Percentiles rank a stretch among this genome's conserved stretches.
phyloP scores from a whole-genome alignment of 1,140 invertebrate genomes.

The Bombus confusus region DNA sequence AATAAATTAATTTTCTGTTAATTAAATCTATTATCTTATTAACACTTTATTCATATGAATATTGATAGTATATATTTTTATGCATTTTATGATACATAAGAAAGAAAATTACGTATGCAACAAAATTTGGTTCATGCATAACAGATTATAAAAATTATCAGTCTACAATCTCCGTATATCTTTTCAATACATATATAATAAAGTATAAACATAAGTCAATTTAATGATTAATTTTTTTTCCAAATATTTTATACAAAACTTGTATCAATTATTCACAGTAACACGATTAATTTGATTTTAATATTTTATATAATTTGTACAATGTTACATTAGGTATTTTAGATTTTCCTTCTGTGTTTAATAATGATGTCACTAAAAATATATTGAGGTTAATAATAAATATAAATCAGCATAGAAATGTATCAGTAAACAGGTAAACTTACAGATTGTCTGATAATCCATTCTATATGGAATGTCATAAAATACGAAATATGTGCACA shows the following conservation, averaged over 20 bases:
- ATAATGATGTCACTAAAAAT: constrained; percentile 70
- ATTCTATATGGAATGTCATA: constrained; percentile 83
- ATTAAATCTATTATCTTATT: neutral
- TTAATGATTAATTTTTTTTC: neutral
- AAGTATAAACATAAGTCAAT: constrained; percentile 14
- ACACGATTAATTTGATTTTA: constrained; percentile 37
- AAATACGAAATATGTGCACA: constrained; percentile 85
- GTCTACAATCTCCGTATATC: neutral
- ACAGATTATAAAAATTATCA: constrained; percentile 17
- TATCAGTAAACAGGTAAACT: constrained; percentile 50
- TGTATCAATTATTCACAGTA: neutral
- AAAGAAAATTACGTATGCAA: neutral
- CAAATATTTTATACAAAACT: neutral
- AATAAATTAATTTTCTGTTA: constrained; percentile 43
- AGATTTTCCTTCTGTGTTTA: constrained; percentile 53
- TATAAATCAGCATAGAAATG: neutral
- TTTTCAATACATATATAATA: neutral
- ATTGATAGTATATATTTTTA: constrained; percentile 16
- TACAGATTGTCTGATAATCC: constrained; percentile 67
- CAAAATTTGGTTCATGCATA: neutral
- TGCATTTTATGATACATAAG: constrained; percentile 1
- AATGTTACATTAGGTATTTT: constrained; percentile 64
- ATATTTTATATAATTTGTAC: constrained; percentile 72
- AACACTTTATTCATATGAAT: constrained; percentile 1
- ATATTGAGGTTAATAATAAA: constrained; percentile 41